Evolutionary conservation across 2,888 invertebrate species (phyloP).

Genomic region (Cloeon dipterum): DNA sequence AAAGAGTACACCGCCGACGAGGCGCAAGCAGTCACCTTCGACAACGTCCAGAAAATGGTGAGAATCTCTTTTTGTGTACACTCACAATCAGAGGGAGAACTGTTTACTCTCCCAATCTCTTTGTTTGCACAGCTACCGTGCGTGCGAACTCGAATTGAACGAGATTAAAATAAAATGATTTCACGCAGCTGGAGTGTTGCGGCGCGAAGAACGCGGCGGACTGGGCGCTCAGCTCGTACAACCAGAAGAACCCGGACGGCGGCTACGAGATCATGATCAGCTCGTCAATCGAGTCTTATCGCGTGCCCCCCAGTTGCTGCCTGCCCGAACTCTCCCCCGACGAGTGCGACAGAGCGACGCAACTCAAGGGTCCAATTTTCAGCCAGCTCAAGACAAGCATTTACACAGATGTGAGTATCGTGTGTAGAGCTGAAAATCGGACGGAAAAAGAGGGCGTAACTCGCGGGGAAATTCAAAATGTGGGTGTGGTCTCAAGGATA

Average conservation of each 20-base stretch:
- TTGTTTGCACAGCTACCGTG: no score
- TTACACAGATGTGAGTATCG: constrained; percentile 24
- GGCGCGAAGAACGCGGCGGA: constrained; percentile 47
- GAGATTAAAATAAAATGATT: no score
- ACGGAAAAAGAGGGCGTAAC: no score
- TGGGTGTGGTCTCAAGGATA: no score
- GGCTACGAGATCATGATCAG: constrained; percentile 25
- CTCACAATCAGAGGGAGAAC: no score
- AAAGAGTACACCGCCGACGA: constrained; percentile 32
- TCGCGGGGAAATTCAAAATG: no score
- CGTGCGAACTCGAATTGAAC: no score
- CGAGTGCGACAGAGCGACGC: constrained; percentile 25
- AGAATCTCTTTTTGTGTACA: constrained; percentile 6
- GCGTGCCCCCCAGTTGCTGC: constrained; percentile 38
- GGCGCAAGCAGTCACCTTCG: constrained; percentile 34
- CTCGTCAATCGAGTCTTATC: constrained; percentile 17
- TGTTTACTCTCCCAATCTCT: no score
- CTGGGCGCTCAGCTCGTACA: constrained; percentile 40
- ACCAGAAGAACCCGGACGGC: constrained; percentile 18
- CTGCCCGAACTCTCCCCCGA: constrained; percentile 20
- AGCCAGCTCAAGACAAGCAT: no score
- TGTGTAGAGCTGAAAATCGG: no score
- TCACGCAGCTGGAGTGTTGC: constrained; percentile 53
- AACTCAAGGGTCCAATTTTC: no score
- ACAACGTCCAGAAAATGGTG: constrained; percentile 34